These are phyloP conservation scores for Sorex maritimensis DNA, from an alignment of 2,797 vertebrate genomes.

Conservation along the genomic window DNA sequence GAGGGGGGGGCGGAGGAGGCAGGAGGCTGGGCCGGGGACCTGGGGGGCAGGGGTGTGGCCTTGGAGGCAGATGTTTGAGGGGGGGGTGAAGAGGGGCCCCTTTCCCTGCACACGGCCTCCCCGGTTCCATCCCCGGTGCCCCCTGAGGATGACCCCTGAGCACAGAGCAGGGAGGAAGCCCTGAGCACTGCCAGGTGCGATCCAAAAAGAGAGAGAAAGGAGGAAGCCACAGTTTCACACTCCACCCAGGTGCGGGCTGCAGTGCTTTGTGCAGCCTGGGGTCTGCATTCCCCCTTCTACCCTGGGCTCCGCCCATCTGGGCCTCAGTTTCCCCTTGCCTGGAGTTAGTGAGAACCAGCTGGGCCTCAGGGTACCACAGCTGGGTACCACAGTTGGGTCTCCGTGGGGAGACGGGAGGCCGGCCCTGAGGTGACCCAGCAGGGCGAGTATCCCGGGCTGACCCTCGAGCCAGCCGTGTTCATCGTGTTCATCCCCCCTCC, in stretches of 20 bases:
- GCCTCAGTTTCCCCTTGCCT: background rate
- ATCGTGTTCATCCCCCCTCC: constrained; percentile 83
- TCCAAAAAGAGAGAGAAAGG: too few species aligned
- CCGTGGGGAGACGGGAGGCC: background rate
- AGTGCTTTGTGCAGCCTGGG: too few species aligned
- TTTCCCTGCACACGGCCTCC: too few species aligned
- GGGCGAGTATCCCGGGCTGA: background rate
- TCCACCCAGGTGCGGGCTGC: too few species aligned
- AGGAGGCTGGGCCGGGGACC: background rate
- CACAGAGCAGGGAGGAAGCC: too few species aligned
- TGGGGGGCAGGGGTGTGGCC: background rate
- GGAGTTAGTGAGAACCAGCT: background rate
- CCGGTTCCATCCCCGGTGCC: fast-evolving
- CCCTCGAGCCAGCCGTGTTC: background rate
- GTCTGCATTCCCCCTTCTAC: background rate
- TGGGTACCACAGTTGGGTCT: background rate
- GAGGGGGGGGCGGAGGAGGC: constrained; percentile 68
- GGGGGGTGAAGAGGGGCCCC: background rate
- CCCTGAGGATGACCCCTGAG: too few species aligned
- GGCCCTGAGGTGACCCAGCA: background rate
- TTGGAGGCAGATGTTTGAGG: background rate
- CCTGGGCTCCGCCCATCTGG: background rate
- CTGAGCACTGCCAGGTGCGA: too few species aligned
- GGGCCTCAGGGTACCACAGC: fast-evolving
- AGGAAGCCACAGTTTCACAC: too few species aligned